These are phyloP conservation scores for Ostrea denselamellosa DNA, from an alignment of 1,140 invertebrate species.

Conservation along the genomic window DNA sequence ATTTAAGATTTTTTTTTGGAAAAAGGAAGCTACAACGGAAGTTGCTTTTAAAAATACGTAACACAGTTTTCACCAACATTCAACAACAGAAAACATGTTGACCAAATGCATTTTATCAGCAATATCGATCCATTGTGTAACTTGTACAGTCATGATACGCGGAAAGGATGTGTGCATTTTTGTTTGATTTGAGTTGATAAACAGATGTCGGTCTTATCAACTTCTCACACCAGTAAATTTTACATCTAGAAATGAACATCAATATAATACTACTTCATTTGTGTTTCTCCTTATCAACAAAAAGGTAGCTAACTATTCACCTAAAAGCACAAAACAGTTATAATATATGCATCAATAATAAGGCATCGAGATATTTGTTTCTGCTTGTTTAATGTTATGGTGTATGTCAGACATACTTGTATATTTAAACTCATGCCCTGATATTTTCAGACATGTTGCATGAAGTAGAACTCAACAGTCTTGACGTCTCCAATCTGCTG, in stretches of 20 bases:
- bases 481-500: constrained; percentile 33
- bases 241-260: no score
- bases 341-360: no score
- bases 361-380: neutral
- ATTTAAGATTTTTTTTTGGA: neutral
- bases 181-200: neutral
- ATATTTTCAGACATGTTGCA: constrained; percentile 32
- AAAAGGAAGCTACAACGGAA: neutral
- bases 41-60: neutral
- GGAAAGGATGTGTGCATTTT: neutral
- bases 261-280: no score
- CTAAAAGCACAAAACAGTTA: no score
- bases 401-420: no score
- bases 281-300: no score
- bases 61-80: neutral
- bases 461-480: constrained; percentile 18
- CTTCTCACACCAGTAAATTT: no score
- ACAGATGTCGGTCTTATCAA: neutral
- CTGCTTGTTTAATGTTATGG: neutral
- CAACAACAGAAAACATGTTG: constrained; percentile 6
- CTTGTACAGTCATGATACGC: neutral
- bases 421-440: no score
- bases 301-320: no score
- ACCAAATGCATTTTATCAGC: neutral
- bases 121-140: neutral